Evolutionary conservation across 2,797 vertebrate species (phyloP).

Genomic region (Emys orbicularis): DNA sequence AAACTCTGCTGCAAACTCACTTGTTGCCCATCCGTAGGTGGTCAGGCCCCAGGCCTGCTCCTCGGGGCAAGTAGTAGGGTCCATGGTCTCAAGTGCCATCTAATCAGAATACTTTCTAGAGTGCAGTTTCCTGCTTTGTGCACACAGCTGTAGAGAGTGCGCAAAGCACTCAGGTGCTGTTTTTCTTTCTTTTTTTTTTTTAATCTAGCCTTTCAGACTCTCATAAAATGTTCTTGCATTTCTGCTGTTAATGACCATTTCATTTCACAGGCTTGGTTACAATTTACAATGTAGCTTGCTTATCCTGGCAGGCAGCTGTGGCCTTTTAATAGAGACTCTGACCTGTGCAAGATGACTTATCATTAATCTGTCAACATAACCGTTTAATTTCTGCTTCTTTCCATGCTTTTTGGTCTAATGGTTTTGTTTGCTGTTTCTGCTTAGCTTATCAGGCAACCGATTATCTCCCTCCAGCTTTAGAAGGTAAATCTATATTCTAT

Average conservation of each 20-base stretch:
- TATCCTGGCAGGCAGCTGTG: slow-evolving; percentile 74
- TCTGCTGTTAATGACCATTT: slow-evolving; percentile 65
- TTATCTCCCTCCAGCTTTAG: slow-evolving; percentile 82
- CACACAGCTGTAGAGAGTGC: neutral
- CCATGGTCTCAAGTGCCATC: neutral
- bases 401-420: slow-evolving; percentile 82
- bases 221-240: neutral
- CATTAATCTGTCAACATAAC: slow-evolving; percentile 71
- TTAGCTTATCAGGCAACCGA: slow-evolving; percentile 86
- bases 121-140: slow-evolving; percentile 44
- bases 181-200: slow-evolving; percentile 20
- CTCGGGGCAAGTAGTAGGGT: neutral
- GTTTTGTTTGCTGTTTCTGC: slow-evolving; percentile 92
- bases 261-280: slow-evolving; percentile 74
- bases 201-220: neutral
- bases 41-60: neutral
- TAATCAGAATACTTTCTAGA: neutral
- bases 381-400: slow-evolving; percentile 68
- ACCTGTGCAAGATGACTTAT: slow-evolving; percentile 68
- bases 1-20: neutral
- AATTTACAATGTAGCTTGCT: slow-evolving; percentile 68
- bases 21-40: neutral
- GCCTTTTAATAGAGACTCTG: slow-evolving; percentile 81
- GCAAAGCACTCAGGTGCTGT: slow-evolving; percentile 41
- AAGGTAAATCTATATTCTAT: slow-evolving; percentile 83